Base-by-base conservation (phyloP, 2,888 invertebrate species). In the Disparrhopalites patrizii region DNA sequence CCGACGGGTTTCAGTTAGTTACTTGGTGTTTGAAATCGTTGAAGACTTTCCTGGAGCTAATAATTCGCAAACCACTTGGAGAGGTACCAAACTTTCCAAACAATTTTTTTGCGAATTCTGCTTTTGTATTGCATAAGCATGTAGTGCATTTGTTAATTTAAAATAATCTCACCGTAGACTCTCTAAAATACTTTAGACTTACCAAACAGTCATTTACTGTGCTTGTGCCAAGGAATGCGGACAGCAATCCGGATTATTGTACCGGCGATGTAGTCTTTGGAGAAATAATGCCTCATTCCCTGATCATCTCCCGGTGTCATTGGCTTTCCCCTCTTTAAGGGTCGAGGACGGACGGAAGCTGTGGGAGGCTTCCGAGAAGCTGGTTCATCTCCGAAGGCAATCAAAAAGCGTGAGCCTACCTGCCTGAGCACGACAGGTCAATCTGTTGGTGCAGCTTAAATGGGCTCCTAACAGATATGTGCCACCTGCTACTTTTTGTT, bases 351-450 rank as follows among this genome's bases (percentile, higher is more conserved):
- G 88, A 62, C 77, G 77, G 23, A 83, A 84, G 71, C 81, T 93
- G 20, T 93, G 91, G 91, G 81, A 84, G 77, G 81, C 90, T 56
- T 90, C 92, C 13, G 87, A 89, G 75, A 84, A 85, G 70, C 25
- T 60, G 23, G 55, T 55, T 7, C 18, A 3, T n/a, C 18, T 2
- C 20, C 4, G 20, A 40, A n/a, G n/a, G n/a, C n/a, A n/a, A n/a
- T n/a, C n/a, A n/a, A n/a, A n/a, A n/a, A n/a, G n/a, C n/a, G n/a
- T n/a, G n/a, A n/a, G n/a, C n/a, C n/a, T n/a, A n/a, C n/a, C n/a
- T n/a, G n/a, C n/a, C n/a, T n/a, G n/a, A n/a, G n/a, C n/a, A n/a
- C n/a, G n/a, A n/a, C n/a, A n/a, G n/a, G n/a, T n/a, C n/a, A n/a
- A n/a, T n/a, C n/a, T n/a, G n/a, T n/a, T n/a, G n/a, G n/a, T n/a